These are phyloP conservation scores for Danaus chrysippus DNA, from an alignment of 2,888 invertebrate species.

Conservation along the genomic window DNA sequence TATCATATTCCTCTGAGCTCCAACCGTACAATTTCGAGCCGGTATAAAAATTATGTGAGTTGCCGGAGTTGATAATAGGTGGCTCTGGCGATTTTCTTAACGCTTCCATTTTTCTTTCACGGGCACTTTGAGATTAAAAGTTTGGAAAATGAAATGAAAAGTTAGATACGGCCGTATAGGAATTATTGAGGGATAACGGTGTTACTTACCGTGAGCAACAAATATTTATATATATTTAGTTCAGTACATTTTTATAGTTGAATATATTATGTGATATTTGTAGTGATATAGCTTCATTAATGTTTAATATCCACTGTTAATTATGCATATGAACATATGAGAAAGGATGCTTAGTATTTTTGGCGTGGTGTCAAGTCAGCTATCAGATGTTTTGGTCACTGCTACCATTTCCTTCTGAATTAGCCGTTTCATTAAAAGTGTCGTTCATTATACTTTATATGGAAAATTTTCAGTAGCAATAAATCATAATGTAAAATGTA, in stretches of 20 bases:
- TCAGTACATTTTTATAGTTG: no score
- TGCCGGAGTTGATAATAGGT: slow-evolving; percentile 74
- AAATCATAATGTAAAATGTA: neutral
- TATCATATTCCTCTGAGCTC: slow-evolving; percentile 1
- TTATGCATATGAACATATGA: neutral
- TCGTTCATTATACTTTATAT: neutral
- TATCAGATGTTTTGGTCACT: neutral
- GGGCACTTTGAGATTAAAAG: slow-evolving; percentile 79
- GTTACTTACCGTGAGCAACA: neutral
- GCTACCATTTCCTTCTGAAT: neutral
- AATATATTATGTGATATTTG: no score
- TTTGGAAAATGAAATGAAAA: slow-evolving; percentile 75
- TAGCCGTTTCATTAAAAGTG: neutral
- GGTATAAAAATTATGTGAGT: slow-evolving; percentile 47
- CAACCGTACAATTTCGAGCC: slow-evolving; percentile 23
- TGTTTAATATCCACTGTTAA: neutral
- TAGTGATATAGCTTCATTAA: neutral
- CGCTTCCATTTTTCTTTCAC: slow-evolving; percentile 76
- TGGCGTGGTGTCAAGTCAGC: neutral
- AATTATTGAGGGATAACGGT: slow-evolving; percentile 40
- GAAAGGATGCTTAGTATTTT: neutral
- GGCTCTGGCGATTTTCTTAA: slow-evolving; percentile 74
- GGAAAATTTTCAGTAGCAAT: neutral
- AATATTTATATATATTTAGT: no score
- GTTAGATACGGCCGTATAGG: slow-evolving; percentile 54